Percentiles rank a stretch among this genome's conserved stretches.
These are phyloP conservation scores for Palythoa grandiflora DNA, from an alignment of 92 coral and sea anemone genomes.

Conservation along the genomic window DNA sequence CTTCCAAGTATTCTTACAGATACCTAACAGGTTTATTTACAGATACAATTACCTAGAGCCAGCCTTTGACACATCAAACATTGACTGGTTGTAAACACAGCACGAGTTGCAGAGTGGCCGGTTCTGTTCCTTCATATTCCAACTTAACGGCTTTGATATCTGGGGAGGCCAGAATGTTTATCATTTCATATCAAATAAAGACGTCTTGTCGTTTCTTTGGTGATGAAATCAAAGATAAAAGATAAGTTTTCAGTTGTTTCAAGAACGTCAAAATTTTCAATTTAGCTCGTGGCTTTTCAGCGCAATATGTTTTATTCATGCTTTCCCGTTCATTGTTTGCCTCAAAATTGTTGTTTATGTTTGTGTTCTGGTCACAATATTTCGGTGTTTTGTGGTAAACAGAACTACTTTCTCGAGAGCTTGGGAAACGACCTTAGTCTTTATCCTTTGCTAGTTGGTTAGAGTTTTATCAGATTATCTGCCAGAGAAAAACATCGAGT, in stretches of 20 bases:
- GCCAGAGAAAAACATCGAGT: neutral
- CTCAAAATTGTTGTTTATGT: slow-evolving; percentile 34
- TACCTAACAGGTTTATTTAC: neutral
- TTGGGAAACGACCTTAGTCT: neutral
- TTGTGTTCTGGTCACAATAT: slow-evolving; percentile 45
- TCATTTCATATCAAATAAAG: slow-evolving; percentile 10
- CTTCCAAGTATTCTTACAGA: neutral
- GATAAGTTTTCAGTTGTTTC: neutral
- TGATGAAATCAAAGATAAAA: slow-evolving; percentile 17
- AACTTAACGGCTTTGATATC: neutral
- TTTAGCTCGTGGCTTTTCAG: slow-evolving; percentile 19
- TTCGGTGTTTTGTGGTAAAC: slow-evolving; percentile 32
- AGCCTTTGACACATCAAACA: slow-evolving; percentile 7
- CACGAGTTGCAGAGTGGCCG: slow-evolving; percentile 13
- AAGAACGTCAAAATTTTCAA: slow-evolving; percentile 32
- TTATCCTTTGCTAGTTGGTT: slow-evolving; percentile 7
- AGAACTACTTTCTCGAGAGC: neutral
- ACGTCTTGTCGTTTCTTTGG: neutral
- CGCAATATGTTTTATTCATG: slow-evolving; percentile 34
- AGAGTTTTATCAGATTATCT: slow-evolving; percentile 28
- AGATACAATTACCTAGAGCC: neutral
- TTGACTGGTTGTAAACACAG: slow-evolving; percentile 9
- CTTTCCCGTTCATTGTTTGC: slow-evolving; percentile 22
- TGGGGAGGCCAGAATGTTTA: slow-evolving; percentile 21
- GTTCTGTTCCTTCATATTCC: slow-evolving; percentile 36